Conservation (phyloP, 1,140 invertebrate species). For the Magallana ariakensis region DNA sequence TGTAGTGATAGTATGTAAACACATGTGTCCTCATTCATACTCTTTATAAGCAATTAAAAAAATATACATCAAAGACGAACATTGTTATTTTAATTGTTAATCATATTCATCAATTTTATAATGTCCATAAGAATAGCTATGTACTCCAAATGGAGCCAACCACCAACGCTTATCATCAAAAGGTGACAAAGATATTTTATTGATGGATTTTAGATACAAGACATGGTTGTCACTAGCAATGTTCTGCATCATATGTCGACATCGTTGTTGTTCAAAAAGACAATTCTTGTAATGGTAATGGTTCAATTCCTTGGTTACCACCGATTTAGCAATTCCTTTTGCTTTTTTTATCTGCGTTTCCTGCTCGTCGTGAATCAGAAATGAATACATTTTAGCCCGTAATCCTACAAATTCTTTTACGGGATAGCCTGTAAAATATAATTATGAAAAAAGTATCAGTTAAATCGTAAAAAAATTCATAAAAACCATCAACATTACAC, state of each 20-base stretch:
- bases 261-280: slow-evolving; percentile 13
- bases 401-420: slow-evolving; percentile 45
- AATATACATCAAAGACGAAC: neutral
- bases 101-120: slow-evolving; percentile 36
- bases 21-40: slow-evolving; percentile 10
- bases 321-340: slow-evolving; percentile 44
- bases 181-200: slow-evolving; percentile 36
- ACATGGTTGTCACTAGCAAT: slow-evolving; percentile 32
- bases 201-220: slow-evolving; percentile 39
- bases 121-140: slow-evolving; percentile 44
- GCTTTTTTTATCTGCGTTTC: slow-evolving; percentile 29
- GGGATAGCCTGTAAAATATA: neutral
- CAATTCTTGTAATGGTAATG: slow-evolving; percentile 20
- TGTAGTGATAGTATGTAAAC: neutral
- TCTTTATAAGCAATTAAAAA: neutral
- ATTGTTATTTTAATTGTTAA: too few relatives aligned
- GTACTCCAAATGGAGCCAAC: slow-evolving; percentile 5
- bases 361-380: neutral
- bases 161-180: slow-evolving; percentile 45
- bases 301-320: slow-evolving; percentile 30
- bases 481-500: too few relatives aligned
- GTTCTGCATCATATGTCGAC: neutral
- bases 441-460: neutral
- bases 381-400: slow-evolving; percentile 48
- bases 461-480: too few relatives aligned